Base-by-base conservation (phyloP, 2,888 invertebrate species). In the Ophraella communa region DNA sequence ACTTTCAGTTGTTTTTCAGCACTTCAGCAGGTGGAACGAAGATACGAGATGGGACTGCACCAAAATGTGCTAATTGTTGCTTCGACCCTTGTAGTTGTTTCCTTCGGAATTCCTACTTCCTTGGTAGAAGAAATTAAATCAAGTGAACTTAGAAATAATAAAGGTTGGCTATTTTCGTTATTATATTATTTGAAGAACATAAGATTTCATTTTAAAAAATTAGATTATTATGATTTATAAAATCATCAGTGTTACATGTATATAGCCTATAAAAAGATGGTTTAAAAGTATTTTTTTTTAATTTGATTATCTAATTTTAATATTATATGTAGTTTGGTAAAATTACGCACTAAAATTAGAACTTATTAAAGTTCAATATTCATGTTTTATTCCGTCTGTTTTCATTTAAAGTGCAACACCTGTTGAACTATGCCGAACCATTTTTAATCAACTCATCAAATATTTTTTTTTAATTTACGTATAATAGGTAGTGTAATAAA, bases 61-160 rank as follows among this genome's bases (percentile, higher is more conserved):
- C 68, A 71, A 65, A 17, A 56, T 44, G 27, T 56, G 44, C 63
- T 65, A 18, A 55, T 67, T 23, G 62, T 64, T 63, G 62, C 66
- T 64, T 72, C 70, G 45, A 70, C 70, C 45, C 66, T 73, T 65
- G 56, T 74, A 20, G 73, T 71, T 30, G 54, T 76, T 11, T 70
- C 70, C 17, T 51, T 70, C 23, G 78, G 80, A 21, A 71, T 82
- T 47, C 82, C 82, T 3, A 74, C 80, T 2, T 80, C 82, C n/a
- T 68, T 82, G 62, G 76, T 82, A 3, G 80, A 82, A 63, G 79
- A 82, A 67, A 79, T 81, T 55, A 81, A 81, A 69, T 76, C 76
- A 49, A 79, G 77, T 55, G 79, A 81, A 64, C 63, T 78, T 54
- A 73, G 77, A 61, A 74, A 78, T 58, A 79, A 76, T 66, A 82